Percentiles rank a stretch among this genome's conserved stretches.
Conservation (phyloP, 2,113 vertebrate genomes). For the Melanocharis versteri region DNA sequence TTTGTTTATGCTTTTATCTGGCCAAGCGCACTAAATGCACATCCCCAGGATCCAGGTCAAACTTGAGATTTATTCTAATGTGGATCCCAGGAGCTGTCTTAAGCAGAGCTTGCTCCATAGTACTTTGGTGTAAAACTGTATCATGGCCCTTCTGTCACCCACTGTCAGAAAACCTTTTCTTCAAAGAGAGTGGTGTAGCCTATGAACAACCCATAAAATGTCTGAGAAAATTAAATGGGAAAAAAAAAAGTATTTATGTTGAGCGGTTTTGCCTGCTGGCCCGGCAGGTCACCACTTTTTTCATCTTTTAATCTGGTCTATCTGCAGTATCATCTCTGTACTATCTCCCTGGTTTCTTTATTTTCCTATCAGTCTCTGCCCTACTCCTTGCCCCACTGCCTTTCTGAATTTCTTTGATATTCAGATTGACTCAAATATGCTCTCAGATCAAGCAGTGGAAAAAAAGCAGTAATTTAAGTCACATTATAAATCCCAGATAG, state of each 20-base stretch:
- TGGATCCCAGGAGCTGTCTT: background rate
- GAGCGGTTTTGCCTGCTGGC: background rate
- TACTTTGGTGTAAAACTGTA: background rate
- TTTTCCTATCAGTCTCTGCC: background rate
- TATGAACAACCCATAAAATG: background rate
- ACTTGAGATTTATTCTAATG: background rate
- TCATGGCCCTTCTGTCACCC: background rate
- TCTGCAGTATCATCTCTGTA: background rate
- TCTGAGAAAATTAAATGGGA: background rate
- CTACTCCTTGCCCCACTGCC: background rate
- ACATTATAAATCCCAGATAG: background rate
- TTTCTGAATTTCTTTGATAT: constrained; percentile 46
- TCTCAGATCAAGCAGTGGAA: background rate
- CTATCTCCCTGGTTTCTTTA: background rate
- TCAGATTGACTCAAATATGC: constrained; percentile 9
- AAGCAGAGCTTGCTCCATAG: background rate
- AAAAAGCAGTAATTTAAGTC: background rate
- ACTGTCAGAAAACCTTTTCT: background rate
- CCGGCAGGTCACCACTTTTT: background rate
- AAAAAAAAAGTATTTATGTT: background rate
- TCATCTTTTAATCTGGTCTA: background rate
- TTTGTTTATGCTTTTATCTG: background rate
- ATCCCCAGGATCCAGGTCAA: background rate
- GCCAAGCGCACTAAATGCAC: background rate
- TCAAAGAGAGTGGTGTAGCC: background rate